A percentile compares a stretch with the other conserved stretches of the same genome.
Evolutionary conservation across 1,140 invertebrate species (phyloP).

Genomic region (Antheraea pernyi): DNA sequence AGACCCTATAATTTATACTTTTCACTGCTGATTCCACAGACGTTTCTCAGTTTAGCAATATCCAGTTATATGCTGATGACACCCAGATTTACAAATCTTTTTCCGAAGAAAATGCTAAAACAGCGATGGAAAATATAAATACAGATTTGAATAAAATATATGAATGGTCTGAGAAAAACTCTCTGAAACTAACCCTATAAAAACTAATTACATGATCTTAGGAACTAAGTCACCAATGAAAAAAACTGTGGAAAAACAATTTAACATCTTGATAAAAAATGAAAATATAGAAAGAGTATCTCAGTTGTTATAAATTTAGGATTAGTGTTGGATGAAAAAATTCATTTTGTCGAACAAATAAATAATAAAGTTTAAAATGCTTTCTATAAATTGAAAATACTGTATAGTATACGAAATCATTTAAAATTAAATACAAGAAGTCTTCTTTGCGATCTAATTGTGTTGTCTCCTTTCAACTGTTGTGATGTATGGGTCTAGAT

Average conservation of each 20-base stretch:
- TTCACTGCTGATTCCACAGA: constrained; percentile 3
- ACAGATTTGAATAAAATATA: constrained; percentile 14
- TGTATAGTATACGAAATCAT: constrained; percentile 21
- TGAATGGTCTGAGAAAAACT: neutral
- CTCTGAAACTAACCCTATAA: constrained; percentile 6
- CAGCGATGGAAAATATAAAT: too few species aligned
- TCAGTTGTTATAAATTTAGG: constrained; percentile 22
- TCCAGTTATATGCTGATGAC: too few species aligned
- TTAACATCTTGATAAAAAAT: constrained; percentile 13
- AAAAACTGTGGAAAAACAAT: neutral
- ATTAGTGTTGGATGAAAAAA: constrained; percentile 18
- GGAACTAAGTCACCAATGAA: constrained; percentile 8
- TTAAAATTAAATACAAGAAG: constrained; percentile 13
- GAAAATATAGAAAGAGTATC: constrained; percentile 8
- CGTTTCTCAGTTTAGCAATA: neutral
- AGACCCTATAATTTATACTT: constrained; percentile 13
- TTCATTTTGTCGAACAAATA: constrained; percentile 13
- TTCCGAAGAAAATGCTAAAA: neutral
- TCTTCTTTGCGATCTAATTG: too few species aligned
- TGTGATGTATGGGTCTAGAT: too few species aligned
- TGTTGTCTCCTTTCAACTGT: too few species aligned
- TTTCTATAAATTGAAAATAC: constrained; percentile 26
- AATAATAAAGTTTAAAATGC: constrained; percentile 17
- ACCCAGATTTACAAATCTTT: constrained; percentile 20
- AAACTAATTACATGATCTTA: neutral